Conservation (phyloP, 2,797 vertebrate species). For the Sebastes cheni region DNA sequence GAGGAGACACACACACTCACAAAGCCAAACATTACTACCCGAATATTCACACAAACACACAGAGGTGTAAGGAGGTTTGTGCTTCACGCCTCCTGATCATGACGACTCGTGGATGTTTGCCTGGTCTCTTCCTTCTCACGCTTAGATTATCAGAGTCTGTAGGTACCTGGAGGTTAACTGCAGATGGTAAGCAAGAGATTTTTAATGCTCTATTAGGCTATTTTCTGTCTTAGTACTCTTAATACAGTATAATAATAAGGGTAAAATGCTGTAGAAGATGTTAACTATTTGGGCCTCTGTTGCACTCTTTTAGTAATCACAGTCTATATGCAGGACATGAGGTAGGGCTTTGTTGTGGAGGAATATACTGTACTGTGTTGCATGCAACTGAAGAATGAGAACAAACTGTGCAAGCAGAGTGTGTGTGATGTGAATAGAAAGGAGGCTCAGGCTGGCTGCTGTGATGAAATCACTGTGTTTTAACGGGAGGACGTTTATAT, state of each 20-base stretch:
- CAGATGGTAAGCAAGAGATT: slow-evolving; percentile 56
- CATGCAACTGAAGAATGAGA: background rate
- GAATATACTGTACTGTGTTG: background rate
- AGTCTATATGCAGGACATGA: background rate
- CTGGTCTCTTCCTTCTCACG: background rate
- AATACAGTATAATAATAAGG: fast-evolving
- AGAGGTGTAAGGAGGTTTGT: slow-evolving; percentile 17
- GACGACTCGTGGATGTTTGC: background rate
- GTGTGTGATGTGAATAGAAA: slow-evolving; percentile 55
- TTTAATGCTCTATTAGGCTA: background rate
- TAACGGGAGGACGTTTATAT: background rate
- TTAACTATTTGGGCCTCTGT: background rate
- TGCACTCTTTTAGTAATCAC: background rate
- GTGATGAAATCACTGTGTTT: slow-evolving; percentile 9
- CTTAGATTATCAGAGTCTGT: background rate
- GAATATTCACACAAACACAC: slow-evolving; percentile 48
- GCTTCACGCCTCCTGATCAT: slow-evolving; percentile 22
- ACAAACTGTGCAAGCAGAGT: background rate
- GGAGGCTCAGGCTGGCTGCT: slow-evolving; percentile 6
- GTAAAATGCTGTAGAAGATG: background rate
- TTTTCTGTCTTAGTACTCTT: background rate
- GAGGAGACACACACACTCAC: slow-evolving; percentile 25
- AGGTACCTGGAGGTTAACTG: slow-evolving; percentile 5
- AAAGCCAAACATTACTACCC: slow-evolving; percentile 52
- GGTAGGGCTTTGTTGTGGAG: background rate